Percentiles rank a stretch among this genome's conserved stretches.
These are phyloP conservation scores for Cephus cinctus DNA, from an alignment of 1,140 invertebrate species.

Conservation along the genomic window DNA sequence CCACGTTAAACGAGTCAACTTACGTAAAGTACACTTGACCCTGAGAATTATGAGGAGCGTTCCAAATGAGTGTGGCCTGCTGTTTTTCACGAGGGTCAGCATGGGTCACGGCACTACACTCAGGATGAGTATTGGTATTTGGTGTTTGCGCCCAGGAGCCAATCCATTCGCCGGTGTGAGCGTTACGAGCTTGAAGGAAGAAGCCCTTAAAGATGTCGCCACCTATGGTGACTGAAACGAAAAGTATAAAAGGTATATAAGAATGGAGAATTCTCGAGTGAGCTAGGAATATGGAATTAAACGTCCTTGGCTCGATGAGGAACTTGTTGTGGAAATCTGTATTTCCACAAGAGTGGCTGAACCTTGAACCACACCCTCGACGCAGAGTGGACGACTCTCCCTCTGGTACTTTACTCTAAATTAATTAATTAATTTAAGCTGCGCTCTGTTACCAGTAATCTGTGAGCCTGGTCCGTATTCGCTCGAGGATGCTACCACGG, in stretches of 20 bases:
- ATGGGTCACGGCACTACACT: conserved; percentile 78
- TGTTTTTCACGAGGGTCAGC: conserved; percentile 74
- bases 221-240: conserved; percentile 63
- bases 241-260: too few relatives aligned
- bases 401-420: neutral
- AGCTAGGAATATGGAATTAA: too few relatives aligned
- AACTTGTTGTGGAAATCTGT: too few relatives aligned
- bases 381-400: too few relatives aligned
- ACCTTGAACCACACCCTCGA: too few relatives aligned
- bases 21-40: conserved; percentile 78
- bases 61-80: conserved; percentile 71
- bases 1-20: conserved; percentile 44
- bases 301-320: too few relatives aligned
- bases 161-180: conserved; percentile 67
- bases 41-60: conserved; percentile 63
- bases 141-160: conserved; percentile 69
- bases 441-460: conserved; percentile 60
- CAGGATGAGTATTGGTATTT: conserved; percentile 71
- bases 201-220: conserved; percentile 72
- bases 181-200: conserved; percentile 77
- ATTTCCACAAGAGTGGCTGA: too few relatives aligned
- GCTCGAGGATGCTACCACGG: conserved; percentile 62
- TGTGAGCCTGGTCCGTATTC: conserved; percentile 65
- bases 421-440: neutral
- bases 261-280: too few relatives aligned